Conservation (phyloP, 1,140 invertebrate species). For the Drosophila mojavensis region DNA sequence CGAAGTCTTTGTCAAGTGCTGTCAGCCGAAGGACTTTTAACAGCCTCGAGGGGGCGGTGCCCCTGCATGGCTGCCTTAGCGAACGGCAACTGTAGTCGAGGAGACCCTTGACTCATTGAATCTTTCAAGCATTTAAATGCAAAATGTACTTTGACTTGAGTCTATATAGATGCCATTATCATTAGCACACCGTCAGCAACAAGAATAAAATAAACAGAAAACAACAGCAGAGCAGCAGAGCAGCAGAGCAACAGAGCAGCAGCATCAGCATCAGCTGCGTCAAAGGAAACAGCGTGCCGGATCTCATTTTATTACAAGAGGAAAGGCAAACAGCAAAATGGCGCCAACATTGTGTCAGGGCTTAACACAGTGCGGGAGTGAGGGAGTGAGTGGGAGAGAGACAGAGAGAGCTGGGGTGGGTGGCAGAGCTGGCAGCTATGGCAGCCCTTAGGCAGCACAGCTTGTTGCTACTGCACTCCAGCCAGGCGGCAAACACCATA, state of each 20-base stretch:
- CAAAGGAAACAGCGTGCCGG: slow-evolving; percentile 63
- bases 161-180: slow-evolving; percentile 58
- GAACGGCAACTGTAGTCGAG: background rate
- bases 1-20: slow-evolving; percentile 40
- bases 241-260: background rate
- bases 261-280: slow-evolving; percentile 20
- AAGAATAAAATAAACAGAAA: slow-evolving; percentile 7
- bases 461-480: slow-evolving; percentile 55
- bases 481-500: slow-evolving; percentile 48
- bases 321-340: slow-evolving; percentile 80
- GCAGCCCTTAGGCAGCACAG: slow-evolving; percentile 36
- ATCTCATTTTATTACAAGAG: slow-evolving; percentile 80
- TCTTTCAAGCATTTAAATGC: slow-evolving; percentile 68
- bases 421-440: background rate
- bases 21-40: slow-evolving; percentile 42
- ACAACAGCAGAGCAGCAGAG: background rate
- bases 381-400: background rate
- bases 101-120: slow-evolving; percentile 39
- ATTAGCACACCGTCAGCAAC: slow-evolving; percentile 49
- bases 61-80: background rate
- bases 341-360: slow-evolving; percentile 69
- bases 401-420: background rate
- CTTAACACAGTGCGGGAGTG: background rate
- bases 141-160: slow-evolving; percentile 41
- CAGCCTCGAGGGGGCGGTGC: slow-evolving; percentile 5